Conservation (phyloP, 1,140 invertebrate genomes). For the Lutraria rhynchaena region DNA sequence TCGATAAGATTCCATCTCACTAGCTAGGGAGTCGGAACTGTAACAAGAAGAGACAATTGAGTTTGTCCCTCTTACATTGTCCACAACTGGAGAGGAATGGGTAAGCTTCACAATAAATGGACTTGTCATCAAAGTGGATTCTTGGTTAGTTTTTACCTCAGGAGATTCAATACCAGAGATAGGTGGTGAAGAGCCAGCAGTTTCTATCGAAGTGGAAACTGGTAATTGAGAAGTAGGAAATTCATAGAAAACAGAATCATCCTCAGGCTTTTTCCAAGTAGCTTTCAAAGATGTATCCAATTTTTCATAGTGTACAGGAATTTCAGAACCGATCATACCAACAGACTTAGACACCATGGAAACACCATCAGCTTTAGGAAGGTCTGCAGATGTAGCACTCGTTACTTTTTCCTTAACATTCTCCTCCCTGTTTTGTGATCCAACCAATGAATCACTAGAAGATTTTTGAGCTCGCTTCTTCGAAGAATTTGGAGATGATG, state of each 20-base stretch:
- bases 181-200: not conserved
- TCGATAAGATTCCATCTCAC: slow-evolving; percentile 54
- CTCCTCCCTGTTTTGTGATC: not conserved
- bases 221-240: not conserved
- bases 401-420: not conserved
- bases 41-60: slow-evolving; percentile 34
- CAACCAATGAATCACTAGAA: slow-evolving; percentile 41
- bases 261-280: slow-evolving; percentile 42
- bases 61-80: not conserved
- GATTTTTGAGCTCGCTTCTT: slow-evolving; percentile 50
- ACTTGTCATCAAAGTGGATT: not conserved
- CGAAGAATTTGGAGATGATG: not conserved
- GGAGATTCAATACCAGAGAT: not conserved
- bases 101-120: not conserved
- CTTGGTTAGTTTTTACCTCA: not conserved
- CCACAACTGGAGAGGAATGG: not conserved
- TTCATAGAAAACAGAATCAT: not conserved
- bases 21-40: slow-evolving; percentile 48
- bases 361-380: not conserved
- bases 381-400: not conserved
- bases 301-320: slow-evolving; percentile 42
- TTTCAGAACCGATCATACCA: not conserved
- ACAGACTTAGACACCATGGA: not conserved
- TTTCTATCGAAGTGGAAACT: not conserved
- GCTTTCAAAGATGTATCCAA: slow-evolving; percentile 44